Base-by-base conservation (phyloP, 1,140 invertebrate genomes). In the Psix sp. region DNA sequence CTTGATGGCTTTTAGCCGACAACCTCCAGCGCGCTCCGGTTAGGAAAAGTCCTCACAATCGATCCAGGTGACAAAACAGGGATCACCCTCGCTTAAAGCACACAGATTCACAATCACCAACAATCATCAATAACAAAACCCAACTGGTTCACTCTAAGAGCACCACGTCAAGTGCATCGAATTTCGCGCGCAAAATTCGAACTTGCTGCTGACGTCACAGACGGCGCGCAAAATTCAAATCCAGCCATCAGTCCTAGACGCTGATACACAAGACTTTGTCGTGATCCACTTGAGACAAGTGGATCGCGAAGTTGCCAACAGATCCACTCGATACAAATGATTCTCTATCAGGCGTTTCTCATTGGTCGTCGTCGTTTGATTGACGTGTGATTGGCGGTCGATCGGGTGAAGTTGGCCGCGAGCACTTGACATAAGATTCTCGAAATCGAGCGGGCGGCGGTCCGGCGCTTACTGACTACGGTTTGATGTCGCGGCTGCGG, bases 401-500 rank as follows among this genome's bases (percentile, higher is more conserved):
- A 29, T n/a, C 26, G 26, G 26, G 11, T 17, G 15, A 39, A 39
- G 36, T 38, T 24, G 21, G 7, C 77, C 79, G 78, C 79, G 80
- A 48, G 43, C 51, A 68, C 74, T 73, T 59, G 57, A 71, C 72
- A 29, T 72, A 71, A 66, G 57, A 78, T 76, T 77, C 57, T 71
- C 57, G 81, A 81, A 81, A 78, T 81, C 68, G 81, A 85, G 82
- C 85, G 84, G 84, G 84, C 84, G 86, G 86, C 86, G 85, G 86
- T 86, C 86, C 86, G 86, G 84, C 86, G 84, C 85, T 87, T 85
- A 87, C 86, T 87, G 86, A 87, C 79, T 86, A 81, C 80, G 72
- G 82, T 82, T 81, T 85, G 78, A 80, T 83, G 84, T 84, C 83
- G 81, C 84, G 80, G 78, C 82, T 78, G 78, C 79, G 77, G 81